These are phyloP conservation scores for Xerus rutilus DNA, from an alignment of 2,797 vertebrate genomes.

Conservation along the genomic window DNA sequence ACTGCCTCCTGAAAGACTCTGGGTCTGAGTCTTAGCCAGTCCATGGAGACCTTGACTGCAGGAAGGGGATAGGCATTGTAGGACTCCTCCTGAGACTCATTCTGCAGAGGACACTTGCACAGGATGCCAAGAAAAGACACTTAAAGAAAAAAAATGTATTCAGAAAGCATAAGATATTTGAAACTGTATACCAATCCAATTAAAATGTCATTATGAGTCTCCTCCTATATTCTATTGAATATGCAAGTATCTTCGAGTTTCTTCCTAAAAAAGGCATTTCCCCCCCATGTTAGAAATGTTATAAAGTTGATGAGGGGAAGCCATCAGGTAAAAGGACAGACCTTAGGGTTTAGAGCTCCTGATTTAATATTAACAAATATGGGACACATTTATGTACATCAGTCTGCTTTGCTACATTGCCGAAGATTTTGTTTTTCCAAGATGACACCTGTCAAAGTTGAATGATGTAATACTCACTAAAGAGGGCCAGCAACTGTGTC, in stretches of 20 bases:
- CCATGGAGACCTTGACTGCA: constrained; percentile 98
- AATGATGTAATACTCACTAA: constrained; percentile 91
- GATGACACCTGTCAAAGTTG: not conserved
- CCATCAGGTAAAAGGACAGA: not conserved
- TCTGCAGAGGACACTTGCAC: constrained; percentile 96
- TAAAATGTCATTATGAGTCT: not conserved
- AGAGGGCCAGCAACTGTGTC: constrained; percentile 97
- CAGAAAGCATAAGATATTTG: constrained; percentile 27
- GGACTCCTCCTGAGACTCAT: constrained; percentile 93
- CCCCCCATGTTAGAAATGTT: constrained; percentile 8
- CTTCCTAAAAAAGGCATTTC: constrained; percentile 32
- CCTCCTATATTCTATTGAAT: not conserved
- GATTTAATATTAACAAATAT: not conserved
- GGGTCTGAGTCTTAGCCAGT: constrained; percentile 96
- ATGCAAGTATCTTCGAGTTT: constrained; percentile 1
- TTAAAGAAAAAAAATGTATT: constrained; percentile 80
- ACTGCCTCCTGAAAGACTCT: constrained; percentile 94
- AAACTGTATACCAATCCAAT: constrained; percentile 41
- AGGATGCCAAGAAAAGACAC: constrained; percentile 98
- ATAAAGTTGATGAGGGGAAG: not conserved
- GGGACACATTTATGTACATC: not conserved
- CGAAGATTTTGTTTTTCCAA: constrained; percentile 12
- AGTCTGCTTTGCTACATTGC: not conserved
- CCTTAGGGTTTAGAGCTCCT: not conserved
- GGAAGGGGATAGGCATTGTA: constrained; percentile 96